Conservation (phyloP, 2,797 vertebrate genomes). For the Pygocentrus nattereri region DNA sequence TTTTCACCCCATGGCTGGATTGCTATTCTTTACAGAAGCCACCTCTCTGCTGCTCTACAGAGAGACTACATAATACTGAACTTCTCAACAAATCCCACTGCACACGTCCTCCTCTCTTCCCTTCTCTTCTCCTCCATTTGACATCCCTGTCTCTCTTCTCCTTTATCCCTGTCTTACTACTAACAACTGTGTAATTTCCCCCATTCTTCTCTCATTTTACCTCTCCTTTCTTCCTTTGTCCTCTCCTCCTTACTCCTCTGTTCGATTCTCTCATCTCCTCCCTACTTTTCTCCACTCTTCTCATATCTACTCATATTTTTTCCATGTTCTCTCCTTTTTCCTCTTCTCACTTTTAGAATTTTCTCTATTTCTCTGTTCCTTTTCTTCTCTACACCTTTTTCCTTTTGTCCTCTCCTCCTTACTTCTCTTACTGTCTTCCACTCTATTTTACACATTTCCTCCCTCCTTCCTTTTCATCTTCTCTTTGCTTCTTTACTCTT, state of each 20-base stretch:
- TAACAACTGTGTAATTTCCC: not conserved
- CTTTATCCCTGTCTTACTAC: not conserved
- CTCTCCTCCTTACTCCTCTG: not conserved
- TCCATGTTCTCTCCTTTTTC: no score
- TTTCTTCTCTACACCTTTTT: no score
- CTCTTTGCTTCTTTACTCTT: not conserved
- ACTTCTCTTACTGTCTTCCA: not conserved
- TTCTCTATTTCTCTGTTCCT: no score
- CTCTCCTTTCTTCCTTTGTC: not conserved
- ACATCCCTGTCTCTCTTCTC: not conserved
- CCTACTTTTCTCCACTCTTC: not conserved
- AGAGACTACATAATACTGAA: constrained; percentile 33
- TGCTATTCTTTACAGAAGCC: constrained; percentile 53
- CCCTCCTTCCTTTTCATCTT: not conserved
- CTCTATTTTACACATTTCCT: not conserved
- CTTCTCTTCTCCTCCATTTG: not conserved
- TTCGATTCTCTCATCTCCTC: not conserved
- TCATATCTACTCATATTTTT: not conserved
- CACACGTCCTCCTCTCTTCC: not conserved
- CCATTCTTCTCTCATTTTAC: not conserved
- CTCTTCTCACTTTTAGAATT: no score
- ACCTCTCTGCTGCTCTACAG: constrained; percentile 19
- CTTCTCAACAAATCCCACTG: constrained; percentile 8
- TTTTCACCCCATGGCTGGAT: constrained; percentile 81
- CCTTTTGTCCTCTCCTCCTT: not conserved